Base-by-base conservation (phyloP, 2,888 invertebrate genomes). In the Epirrhoe alternata region DNA sequence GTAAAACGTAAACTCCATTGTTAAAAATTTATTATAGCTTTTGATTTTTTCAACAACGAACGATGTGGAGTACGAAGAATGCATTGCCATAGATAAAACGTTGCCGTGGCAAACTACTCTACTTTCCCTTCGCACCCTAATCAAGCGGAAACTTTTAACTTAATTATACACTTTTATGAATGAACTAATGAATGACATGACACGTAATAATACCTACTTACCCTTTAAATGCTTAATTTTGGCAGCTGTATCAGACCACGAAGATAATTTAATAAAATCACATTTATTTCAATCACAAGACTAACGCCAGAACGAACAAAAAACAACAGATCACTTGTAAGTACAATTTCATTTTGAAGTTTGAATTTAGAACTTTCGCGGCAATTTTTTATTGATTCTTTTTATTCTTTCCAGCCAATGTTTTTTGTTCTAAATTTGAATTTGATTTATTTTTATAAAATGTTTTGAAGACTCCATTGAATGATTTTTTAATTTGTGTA, bases 221-320 rank as follows among this genome's bases (percentile, higher is more conserved):
- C 89, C 86, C 77, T 87, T 87, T 77, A 88, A 64, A 78, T 85
- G 81, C 85, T 86, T 86, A 89, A 89, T 89, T 86, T 89, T 89
- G 87, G 69, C 74, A 71, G 73, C 71, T 82, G 75, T 71, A 14
- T 61, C 54, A 56, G 24, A 47, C 14, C 38, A 59, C 60, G 52
- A 10, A n/a, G 8, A 6, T 17, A 7, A 62, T 30, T 50, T 30
- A 45, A 47, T 7, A 31, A 47, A 8, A 38, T 30, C 30, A 59
- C 59, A 50, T 38, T 16, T 42, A 42, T 42, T 42, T 38, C 14
- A 17, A 24, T 47, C 14, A 47, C 47, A 14, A 54, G 38, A 51
- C n/a, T 45, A 50, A 49, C 16, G n/a, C 16, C 7, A 50, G 7
- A 47, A 47, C 6, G 64, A 61, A 53, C 33, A 61, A 53, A 61